These are phyloP conservation scores for Dynastes maya DNA, from an alignment of 2,888 invertebrate species.

Conservation along the genomic window DNA sequence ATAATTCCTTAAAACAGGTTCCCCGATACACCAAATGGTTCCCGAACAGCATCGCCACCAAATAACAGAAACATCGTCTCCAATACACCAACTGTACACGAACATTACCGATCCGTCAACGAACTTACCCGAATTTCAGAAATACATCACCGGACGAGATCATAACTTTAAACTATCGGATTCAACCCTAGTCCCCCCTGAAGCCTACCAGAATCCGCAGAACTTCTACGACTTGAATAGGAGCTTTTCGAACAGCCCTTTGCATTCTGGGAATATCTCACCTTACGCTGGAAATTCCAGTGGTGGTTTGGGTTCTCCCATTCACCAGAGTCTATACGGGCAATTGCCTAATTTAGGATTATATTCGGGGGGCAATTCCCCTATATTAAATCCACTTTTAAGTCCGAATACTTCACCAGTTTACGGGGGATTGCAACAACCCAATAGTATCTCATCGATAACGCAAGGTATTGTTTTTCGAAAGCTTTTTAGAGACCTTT, in stretches of 20 bases:
- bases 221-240: constrained; percentile 56
- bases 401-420: constrained; percentile 65
- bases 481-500: too few relatives aligned
- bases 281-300: constrained; percentile 65
- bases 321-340: constrained; percentile 61
- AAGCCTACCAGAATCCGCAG: constrained; percentile 43
- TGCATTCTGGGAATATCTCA: constrained; percentile 61
- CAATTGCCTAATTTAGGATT: constrained; percentile 63
- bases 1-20: constrained; percentile 69
- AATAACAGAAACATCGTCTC: constrained; percentile 70
- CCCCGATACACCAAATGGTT: constrained; percentile 75
- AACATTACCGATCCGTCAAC: constrained; percentile 49
- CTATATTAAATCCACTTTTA: constrained; percentile 64
- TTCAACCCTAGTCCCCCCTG: constrained; percentile 59
- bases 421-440: constrained; percentile 62
- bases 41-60: constrained; percentile 64
- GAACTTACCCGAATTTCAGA: constrained; percentile 72
- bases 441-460: constrained; percentile 72
- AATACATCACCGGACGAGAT: constrained; percentile 53
- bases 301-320: constrained; percentile 64
- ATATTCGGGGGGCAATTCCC: constrained; percentile 63
- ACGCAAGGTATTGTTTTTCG: constrained; percentile 71
- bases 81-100: constrained; percentile 74
- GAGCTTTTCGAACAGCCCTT: constrained; percentile 60
- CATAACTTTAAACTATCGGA: constrained; percentile 56